Evolutionary conservation across 2,888 invertebrate species (phyloP).

Genomic region (Scaptomyza tumidula): DNA sequence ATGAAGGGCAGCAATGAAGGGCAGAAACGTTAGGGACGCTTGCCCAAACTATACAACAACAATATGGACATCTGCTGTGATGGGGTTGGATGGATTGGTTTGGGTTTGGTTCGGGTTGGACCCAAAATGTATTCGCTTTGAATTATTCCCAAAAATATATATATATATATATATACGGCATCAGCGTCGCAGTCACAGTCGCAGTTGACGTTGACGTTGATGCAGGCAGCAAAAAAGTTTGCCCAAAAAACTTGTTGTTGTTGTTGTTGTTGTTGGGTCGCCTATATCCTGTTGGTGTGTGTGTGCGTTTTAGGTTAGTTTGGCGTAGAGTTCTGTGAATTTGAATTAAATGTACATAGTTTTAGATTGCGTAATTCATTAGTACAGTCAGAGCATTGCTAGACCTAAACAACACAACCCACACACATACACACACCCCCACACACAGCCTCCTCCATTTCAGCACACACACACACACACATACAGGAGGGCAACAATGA

Average conservation of each 20-base stretch:
- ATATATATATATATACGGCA: slow-evolving; percentile 26
- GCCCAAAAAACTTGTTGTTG: slow-evolving; percentile 65
- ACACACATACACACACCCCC: not conserved
- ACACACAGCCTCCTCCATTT: slow-evolving; percentile 35
- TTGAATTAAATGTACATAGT: slow-evolving; percentile 83
- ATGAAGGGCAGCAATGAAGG: slow-evolving; percentile 12
- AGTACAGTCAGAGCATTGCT: slow-evolving; percentile 73
- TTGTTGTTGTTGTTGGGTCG: slow-evolving; percentile 24
- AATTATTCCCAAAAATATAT: slow-evolving; percentile 78
- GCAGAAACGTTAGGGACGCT: slow-evolving; percentile 10
- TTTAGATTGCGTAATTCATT: slow-evolving; percentile 84
- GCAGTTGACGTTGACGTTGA: slow-evolving; percentile 36
- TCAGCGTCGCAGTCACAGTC: slow-evolving; percentile 40
- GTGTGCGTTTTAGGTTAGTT: slow-evolving; percentile 66
- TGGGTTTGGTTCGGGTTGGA: not conserved
- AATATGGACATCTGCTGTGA: slow-evolving; percentile 55
- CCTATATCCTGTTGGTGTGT: slow-evolving; percentile 21
- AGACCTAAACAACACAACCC: slow-evolving; percentile 47
- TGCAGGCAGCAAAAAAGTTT: slow-evolving; percentile 69
- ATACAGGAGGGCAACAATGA: slow-evolving; percentile 77
- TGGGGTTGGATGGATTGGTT: slow-evolving; percentile 62
- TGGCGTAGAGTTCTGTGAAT: slow-evolving; percentile 80
- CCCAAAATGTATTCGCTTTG: slow-evolving; percentile 78
- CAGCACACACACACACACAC: slow-evolving; percentile 18
- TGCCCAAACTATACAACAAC: slow-evolving; percentile 18